Evolutionary conservation across 2,888 invertebrate species (phyloP), one percentile per base, ranked within the genome.

Genomic region (Heliconius aoede): DNA sequence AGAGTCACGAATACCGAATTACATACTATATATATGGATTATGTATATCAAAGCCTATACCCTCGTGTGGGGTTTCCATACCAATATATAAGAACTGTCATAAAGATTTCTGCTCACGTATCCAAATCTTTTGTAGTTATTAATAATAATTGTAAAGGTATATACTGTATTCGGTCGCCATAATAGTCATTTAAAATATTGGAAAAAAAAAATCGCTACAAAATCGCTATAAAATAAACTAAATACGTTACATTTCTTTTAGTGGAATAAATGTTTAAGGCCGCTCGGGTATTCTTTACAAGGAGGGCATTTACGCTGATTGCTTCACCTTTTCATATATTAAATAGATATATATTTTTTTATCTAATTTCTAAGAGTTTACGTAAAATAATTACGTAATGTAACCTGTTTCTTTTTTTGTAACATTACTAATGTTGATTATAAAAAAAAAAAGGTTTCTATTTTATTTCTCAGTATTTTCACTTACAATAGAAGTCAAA

Each of bases 1-100:
- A 83, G 81, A 89, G 92, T 91, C 92, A 92, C 93, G 92, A 90
- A 89, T 85, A 79, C 80, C 77, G 81, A 81, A 80, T 79, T 80
- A 77, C 74, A 77, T 74, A 76, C 76, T 73, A 51, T 68, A 55
- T 46, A 40, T 71, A 71, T 71, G 28, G 69, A 60, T 61, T 61
- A 72, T 46, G 46, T 21, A 46, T 65, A 71, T 26, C 24, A 28
- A 26, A 18, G 21, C 36, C 30, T 64, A 46, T 64, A 26, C 30
- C 62, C 61, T 36, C 61, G 73, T 78, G 78, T 73, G 76, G n/a
- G 78, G 73, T 76, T 76, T 65, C 11, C 28, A 68, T 51, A 51
- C 28, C 13, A 68, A 55, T 55, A 69, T 2, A 30, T 69, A 68
- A 28, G 28, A 68, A 13, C 15, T 24, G 24, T 15, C 30, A 69